A percentile compares a stretch with the other conserved stretches of the same genome.
These are phyloP conservation scores for Athene cunicularia DNA, from an alignment of 2,113 vertebrate genomes.

Conservation along the genomic window DNA sequence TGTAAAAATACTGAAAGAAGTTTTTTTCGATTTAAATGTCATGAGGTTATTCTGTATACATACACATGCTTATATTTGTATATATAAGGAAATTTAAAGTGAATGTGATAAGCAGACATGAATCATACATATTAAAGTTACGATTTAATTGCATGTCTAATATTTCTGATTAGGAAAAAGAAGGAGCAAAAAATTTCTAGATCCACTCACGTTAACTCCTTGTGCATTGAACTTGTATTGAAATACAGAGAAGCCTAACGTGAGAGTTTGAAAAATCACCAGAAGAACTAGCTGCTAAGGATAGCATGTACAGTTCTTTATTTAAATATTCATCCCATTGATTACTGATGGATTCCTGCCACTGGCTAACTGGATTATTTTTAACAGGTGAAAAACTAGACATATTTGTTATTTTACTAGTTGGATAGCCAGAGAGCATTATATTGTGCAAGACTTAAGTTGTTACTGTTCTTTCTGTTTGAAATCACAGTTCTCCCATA, in stretches of 20 bases:
- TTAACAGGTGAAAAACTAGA: neutral
- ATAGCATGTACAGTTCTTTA: neutral
- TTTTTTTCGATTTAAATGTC: neutral
- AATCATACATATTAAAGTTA: neutral
- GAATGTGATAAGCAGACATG: neutral
- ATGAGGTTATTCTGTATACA: neutral
- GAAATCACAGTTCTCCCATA: neutral
- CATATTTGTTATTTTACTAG: neutral
- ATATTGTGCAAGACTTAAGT: neutral
- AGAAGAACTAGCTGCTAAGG: neutral
- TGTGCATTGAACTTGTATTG: neutral
- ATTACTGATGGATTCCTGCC: neutral
- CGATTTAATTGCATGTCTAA: neutral
- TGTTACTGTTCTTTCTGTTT: neutral
- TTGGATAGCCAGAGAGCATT: neutral
- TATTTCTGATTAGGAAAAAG: neutral
- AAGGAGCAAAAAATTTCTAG: neutral
- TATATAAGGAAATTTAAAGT: neutral
- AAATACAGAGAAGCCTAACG: neutral
- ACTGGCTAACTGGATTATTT: neutral
- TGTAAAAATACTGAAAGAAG: neutral
- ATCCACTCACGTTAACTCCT: neutral
- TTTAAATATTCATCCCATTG: neutral
- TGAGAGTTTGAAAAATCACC: neutral
- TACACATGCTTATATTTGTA: neutral